Percentiles rank a stretch among this genome's conserved stretches.
These are phyloP conservation scores for Lutraria lutraria DNA, from an alignment of 2,888 invertebrate genomes.

Conservation along the genomic window DNA sequence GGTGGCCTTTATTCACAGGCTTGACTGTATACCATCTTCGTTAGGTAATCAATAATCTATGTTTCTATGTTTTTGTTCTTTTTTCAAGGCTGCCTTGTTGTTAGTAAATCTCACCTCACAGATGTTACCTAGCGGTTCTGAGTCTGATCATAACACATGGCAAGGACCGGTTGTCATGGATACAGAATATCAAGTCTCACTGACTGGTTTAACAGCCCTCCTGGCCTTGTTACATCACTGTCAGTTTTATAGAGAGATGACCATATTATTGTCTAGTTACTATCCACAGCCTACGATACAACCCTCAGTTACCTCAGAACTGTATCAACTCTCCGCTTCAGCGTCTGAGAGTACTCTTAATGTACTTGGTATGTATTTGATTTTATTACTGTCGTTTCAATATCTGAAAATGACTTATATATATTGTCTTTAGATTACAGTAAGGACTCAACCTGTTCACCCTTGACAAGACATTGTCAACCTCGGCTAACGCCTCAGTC, in stretches of 20 bases:
- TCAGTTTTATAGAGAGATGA: slow-evolving; percentile 83
- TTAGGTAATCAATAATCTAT: too few species aligned
- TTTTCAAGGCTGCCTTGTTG: slow-evolving; percentile 82
- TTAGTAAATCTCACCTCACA: slow-evolving; percentile 84
- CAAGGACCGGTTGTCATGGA: slow-evolving; percentile 84
- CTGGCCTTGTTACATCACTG: slow-evolving; percentile 84
- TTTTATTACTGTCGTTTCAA: neutral
- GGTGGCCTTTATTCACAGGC: too few species aligned
- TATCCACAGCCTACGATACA: slow-evolving; percentile 83
- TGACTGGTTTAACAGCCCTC: slow-evolving; percentile 84
- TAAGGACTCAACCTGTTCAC: too few species aligned
- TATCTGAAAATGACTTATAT: neutral
- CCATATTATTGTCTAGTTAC: slow-evolving; percentile 79
- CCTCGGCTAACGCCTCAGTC: too few species aligned
- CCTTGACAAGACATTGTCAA: too few species aligned
- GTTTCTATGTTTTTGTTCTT: neutral
- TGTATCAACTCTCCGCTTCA: slow-evolving; percentile 67
- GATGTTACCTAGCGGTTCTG: slow-evolving; percentile 81
- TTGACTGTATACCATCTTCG: neutral
- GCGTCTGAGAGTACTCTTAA: slow-evolving; percentile 78
- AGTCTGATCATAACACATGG: slow-evolving; percentile 78
- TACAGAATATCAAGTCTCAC: slow-evolving; percentile 82
- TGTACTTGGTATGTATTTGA: slow-evolving; percentile 70
- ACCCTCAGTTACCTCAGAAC: slow-evolving; percentile 73
- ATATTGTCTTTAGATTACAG: too few species aligned